phyloP scores from a whole-genome alignment of 2,797 vertebrate genomes.

The Ciconia nigra region DNA sequence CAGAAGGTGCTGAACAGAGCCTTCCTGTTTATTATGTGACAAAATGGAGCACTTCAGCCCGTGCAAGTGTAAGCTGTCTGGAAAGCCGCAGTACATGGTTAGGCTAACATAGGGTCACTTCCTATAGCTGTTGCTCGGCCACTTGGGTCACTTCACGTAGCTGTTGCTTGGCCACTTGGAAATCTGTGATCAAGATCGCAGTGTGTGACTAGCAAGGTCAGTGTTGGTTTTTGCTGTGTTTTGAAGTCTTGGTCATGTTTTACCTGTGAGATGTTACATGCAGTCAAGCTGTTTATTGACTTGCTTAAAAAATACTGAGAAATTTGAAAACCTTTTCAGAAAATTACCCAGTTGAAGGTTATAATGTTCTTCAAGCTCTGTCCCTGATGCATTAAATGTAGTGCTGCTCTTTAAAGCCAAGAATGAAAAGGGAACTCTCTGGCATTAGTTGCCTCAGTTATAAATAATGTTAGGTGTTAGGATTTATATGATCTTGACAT shows the following conservation, averaged over 20 bases:
- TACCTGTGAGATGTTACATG: not conserved
- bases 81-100: not conserved
- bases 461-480: slow-evolving; percentile 40
- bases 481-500: slow-evolving; percentile 11
- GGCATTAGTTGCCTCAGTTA: slow-evolving; percentile 32
- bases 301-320: not conserved
- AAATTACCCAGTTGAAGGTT: not conserved
- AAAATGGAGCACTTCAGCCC: not conserved
- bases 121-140: not conserved
- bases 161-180: not conserved
- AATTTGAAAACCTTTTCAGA: not conserved
- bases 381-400: slow-evolving; percentile 7
- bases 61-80: not conserved
- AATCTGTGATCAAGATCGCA: not conserved
- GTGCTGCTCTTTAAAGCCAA: slow-evolving; percentile 54
- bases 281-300: not conserved
- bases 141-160: not conserved
- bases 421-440: slow-evolving; percentile 48
- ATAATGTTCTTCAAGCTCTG: not conserved
- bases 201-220: not conserved
- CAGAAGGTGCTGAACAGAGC: not conserved
- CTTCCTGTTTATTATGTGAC: not conserved
- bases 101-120: not conserved
- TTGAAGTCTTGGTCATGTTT: not conserved
- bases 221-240: not conserved